These are phyloP conservation scores for Eristalinus sepulchralis DNA, from an alignment of 2,888 invertebrate genomes.

Conservation along the genomic window DNA sequence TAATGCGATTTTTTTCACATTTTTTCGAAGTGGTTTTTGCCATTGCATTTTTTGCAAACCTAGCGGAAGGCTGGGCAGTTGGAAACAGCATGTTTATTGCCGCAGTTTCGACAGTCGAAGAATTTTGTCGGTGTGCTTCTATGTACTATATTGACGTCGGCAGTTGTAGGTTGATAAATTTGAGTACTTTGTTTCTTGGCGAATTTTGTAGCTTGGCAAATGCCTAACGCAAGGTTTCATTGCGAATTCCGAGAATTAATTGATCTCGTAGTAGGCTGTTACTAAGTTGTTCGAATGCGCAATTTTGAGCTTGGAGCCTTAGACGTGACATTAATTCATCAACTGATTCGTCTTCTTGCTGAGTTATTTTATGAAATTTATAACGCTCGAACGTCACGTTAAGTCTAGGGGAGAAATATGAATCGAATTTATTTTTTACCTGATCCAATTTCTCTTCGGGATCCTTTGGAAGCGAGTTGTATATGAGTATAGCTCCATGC, in stretches of 20 bases:
- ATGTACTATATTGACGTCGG: neutral
- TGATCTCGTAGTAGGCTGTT: slow-evolving; percentile 56
- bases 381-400: slow-evolving; percentile 23
- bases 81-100: neutral
- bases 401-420: slow-evolving; percentile 20
- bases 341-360: slow-evolving; percentile 36
- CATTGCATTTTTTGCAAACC: neutral
- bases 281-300: slow-evolving; percentile 49
- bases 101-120: slow-evolving; percentile 6
- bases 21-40: slow-evolving; percentile 2
- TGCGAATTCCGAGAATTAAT: slow-evolving; percentile 44
- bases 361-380: slow-evolving; percentile 32
- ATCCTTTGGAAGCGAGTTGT: neutral
- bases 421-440: slow-evolving; percentile 24
- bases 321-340: slow-evolving; percentile 50
- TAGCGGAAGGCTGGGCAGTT: neutral
- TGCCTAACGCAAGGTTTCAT: slow-evolving; percentile 9
- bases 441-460: neutral
- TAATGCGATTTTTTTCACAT: neutral
- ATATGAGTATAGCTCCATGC: neutral
- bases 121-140: neutral
- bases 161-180: neutral
- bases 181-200: neutral
- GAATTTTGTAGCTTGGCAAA: neutral
- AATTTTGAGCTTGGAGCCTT: slow-evolving; percentile 45